Evolutionary conservation across 2,888 invertebrate genomes (phyloP), one percentile per base, ranked within the genome.

Genomic region (Anthoptus insignis): DNA sequence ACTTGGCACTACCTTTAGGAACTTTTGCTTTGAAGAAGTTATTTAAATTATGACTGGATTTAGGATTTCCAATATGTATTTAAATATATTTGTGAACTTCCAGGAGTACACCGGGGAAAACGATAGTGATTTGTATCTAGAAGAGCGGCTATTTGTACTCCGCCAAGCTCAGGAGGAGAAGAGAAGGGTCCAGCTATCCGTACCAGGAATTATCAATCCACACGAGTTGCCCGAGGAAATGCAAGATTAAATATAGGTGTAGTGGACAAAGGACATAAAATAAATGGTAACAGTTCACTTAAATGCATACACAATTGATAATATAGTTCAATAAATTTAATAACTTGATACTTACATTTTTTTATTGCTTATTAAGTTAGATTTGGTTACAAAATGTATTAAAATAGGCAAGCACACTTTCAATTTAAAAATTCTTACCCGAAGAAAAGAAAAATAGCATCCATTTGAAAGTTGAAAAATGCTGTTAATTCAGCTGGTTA

Each of bases 41-140:
- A n/a, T n/a, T n/a, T n/a, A n/a, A n/a, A n/a, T n/a, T n/a, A n/a
- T n/a, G n/a, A n/a, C n/a, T n/a, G n/a, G n/a, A n/a, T n/a, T n/a
- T n/a, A n/a, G n/a, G n/a, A n/a, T n/a, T n/a, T n/a, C n/a, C n/a
- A n/a, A n/a, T n/a, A n/a, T n/a, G n/a, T n/a, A n/a, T n/a, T n/a
- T n/a, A n/a, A n/a, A n/a, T n/a, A n/a, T n/a, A n/a, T n/a, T n/a
- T 42, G 9, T 3, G 4, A 27, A 45, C 49, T 64, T 93, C 4
- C 87, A 99, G 99, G 99, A 99, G 94, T 99, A 98, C 88, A 98
- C 99, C 27, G 99, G 99, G 49, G 99, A 99, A 88, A 99, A 99
- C 86, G 99, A 99, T 90, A 97, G 98, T 68, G 99, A 99, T 93
- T 94, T 99, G 82, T 99, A 97, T 93, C 94, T 99, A 82, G 99